Conservation (phyloP, 2,797 vertebrate genomes). For the Darevskia mixta region DNA sequence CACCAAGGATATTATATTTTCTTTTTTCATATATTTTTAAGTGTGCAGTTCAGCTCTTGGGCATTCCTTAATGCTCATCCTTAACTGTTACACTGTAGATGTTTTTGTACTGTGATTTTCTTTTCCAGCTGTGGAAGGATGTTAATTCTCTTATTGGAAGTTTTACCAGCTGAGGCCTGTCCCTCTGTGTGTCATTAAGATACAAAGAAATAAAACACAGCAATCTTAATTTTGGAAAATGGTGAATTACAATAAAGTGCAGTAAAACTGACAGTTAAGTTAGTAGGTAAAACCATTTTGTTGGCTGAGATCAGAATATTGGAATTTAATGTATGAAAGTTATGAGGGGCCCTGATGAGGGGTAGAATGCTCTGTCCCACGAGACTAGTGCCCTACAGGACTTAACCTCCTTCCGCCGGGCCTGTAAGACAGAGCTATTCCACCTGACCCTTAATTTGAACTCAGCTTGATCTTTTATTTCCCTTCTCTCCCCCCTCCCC, state of each 20-base stretch:
- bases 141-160: slow-evolving; percentile 23
- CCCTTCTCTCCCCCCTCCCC: too few species aligned
- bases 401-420: too few species aligned
- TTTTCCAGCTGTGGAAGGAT: slow-evolving; percentile 10
- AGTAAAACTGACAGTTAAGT: background rate
- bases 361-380: too few species aligned
- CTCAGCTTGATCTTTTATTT: too few species aligned
- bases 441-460: too few species aligned
- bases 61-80: background rate
- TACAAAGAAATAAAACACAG: slow-evolving; percentile 37
- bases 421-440: too few species aligned
- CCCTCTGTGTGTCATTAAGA: slow-evolving; percentile 36
- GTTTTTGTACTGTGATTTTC: background rate
- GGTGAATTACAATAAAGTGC: slow-evolving; percentile 11
- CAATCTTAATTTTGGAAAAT: slow-evolving; percentile 64
- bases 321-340: background rate
- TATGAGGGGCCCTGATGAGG: too few species aligned
- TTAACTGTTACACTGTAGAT: background rate
- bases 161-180: background rate
- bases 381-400: too few species aligned
- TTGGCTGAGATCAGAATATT: background rate
- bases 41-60: background rate
- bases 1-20: background rate
- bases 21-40: background rate
- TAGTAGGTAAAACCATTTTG: background rate